Base-by-base conservation (phyloP, 2,888 invertebrate genomes). In the Epicampocera succincta region DNA sequence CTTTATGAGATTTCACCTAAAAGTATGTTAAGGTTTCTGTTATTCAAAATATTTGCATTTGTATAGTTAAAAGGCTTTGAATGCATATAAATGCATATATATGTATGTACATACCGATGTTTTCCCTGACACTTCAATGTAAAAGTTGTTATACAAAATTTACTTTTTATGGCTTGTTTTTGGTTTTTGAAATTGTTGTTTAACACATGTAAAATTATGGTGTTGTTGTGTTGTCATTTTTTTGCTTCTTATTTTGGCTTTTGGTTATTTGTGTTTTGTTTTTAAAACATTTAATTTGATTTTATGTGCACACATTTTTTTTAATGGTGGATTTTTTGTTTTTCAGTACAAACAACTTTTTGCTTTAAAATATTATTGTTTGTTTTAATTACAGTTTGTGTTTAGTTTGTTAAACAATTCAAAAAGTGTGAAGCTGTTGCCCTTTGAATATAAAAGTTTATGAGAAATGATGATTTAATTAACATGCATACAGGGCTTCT, bases 21-120 rank as follows among this genome's bases (percentile, higher is more conserved):
- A 80, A 72, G 68, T 76, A 76, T 81, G 72, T 56, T 72, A 81
- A 80, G 69, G 71, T 75, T 71, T 80, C 12, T 66, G 25, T 40
- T 72, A 52, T 60, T 65, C 33, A 19, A 66, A 65, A 78, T 60
- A 52, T 78, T 71, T 78, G 12, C 42, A 48, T 56, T 58, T 38
- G 46, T 38, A 42, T 40, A 44, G 6, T 6, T 33, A 33, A 9
- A 33, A 33, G 3, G 33, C 33, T 33, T 33, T 33, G 33, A 33
- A 33, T 33, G 9, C 33, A 33, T 33, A 33, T 9, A 33, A 33
- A 33, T 42, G 15, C 1, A 33, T 8, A 17, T 13, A 21, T 38
- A 33, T 25, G 9, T 12, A n/a, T n/a, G n/a, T n/a, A n/a, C n/a
- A n/a, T n/a, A n/a, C n/a, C n/a, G n/a, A n/a, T 8, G 46, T 52